A percentile compares a stretch with the other conserved stretches of the same genome.
Conservation (phyloP, 2,113 vertebrate genomes). For the Phylloscopus trochilus region DNA sequence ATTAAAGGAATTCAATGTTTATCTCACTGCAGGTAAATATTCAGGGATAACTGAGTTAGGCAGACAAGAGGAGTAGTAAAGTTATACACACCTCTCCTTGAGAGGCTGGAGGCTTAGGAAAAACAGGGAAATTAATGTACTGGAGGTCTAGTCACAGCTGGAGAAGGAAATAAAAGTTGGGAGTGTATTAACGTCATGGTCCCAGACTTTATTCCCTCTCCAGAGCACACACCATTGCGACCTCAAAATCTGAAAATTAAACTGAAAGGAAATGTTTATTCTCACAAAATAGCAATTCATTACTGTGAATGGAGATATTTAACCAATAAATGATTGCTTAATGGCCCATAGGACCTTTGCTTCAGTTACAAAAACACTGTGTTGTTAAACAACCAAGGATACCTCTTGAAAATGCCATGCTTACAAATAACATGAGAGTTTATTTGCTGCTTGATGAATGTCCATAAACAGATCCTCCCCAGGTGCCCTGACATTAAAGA, state of each 20-base stretch:
- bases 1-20: slow-evolving; percentile 49
- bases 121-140: background rate
- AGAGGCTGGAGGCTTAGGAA: background rate
- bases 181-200: slow-evolving; percentile 22
- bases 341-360: slow-evolving; percentile 36
- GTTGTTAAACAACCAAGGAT: slow-evolving; percentile 20
- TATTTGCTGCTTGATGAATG: slow-evolving; percentile 51
- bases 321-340: slow-evolving; percentile 44
- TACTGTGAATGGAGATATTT: slow-evolving; percentile 37
- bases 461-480: background rate
- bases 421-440: slow-evolving; percentile 22
- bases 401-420: slow-evolving; percentile 40
- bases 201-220: slow-evolving; percentile 40
- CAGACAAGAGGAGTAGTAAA: background rate
- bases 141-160: background rate
- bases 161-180: background rate
- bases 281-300: slow-evolving; percentile 22
- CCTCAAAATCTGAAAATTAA: slow-evolving; percentile 40
- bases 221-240: background rate
- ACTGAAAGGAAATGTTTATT: slow-evolving; percentile 39
- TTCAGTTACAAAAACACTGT: slow-evolving; percentile 41
- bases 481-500: background rate
- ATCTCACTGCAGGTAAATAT: slow-evolving; percentile 38
- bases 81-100: background rate
- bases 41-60: slow-evolving; percentile 16